These are phyloP conservation scores for Hydra vulgaris DNA, from an alignment of 30 jellyfish, hydroid and myxozoan species.

Conservation along the genomic window DNA sequence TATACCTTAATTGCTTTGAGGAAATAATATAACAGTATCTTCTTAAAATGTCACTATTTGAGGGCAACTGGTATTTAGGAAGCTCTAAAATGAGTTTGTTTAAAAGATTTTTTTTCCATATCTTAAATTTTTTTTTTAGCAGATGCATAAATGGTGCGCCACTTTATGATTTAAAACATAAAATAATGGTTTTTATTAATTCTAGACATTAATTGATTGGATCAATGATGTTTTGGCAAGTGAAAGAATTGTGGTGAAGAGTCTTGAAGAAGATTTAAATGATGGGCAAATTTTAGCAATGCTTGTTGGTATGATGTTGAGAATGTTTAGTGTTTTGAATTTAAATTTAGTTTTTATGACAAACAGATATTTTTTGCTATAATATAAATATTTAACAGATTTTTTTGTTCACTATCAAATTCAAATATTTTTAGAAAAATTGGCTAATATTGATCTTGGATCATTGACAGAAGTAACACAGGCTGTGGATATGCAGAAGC, in stretches of 20 bases:
- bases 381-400: neutral
- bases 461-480: slow-evolving; percentile 83
- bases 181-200: too few relatives aligned
- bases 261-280: slow-evolving; percentile 70
- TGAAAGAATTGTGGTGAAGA: slow-evolving; percentile 71
- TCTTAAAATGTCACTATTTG: too few relatives aligned
- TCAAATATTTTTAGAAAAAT: slow-evolving; percentile 46
- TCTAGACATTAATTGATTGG: slow-evolving; percentile 75
- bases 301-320: slow-evolving; percentile 64
- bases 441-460: slow-evolving; percentile 77
- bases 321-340: neutral
- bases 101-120: too few relatives aligned
- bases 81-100: too few relatives aligned
- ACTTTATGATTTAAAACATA: too few relatives aligned
- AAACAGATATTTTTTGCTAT: too few relatives aligned
- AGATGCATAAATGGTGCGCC: too few relatives aligned
- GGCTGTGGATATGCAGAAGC: slow-evolving; percentile 79
- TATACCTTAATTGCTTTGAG: too few relatives aligned
- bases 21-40: too few relatives aligned
- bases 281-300: slow-evolving; percentile 84
- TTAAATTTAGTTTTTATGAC: neutral
- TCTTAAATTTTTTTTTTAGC: too few relatives aligned
- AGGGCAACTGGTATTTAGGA: too few relatives aligned
- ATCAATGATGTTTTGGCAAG: slow-evolving; percentile 77
- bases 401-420: neutral